Evolutionary conservation across 1,140 invertebrate genomes (phyloP), one percentile per base, ranked within the genome.

Genomic region (Trialeurodes vaporariorum): DNA sequence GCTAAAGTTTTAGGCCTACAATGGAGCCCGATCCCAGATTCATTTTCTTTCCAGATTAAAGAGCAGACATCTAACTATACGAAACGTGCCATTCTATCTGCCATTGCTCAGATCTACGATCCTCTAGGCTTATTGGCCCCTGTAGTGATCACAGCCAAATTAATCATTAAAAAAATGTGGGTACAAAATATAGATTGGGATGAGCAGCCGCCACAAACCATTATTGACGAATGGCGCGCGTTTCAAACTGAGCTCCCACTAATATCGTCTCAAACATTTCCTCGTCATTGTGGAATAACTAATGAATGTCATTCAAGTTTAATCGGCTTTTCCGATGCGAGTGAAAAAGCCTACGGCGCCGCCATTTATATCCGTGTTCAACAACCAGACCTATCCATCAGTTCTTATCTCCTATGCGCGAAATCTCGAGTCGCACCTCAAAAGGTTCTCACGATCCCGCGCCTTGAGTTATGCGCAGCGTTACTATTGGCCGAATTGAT

Each of bases 381-480:
- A 66, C 66, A 0, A 61, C 27, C 5, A 59, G 70, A 1, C 67
- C 70, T 11, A 58, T 5, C n/a, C 9, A 2, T 22, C 5, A 5
- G 9, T 11, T 5, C 22, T 9, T 11, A 2, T n/a, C 24, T 78
- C 24, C 25, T 78, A 22, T 60, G 67, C 17, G 40, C 76, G 0
- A 78, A 77, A 68, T 68, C 68, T n/a, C 61, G 73, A 63, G 75
- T 78, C 0, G 67, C 76, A 13, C 77, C 77, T 1, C n/a, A n/a
- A n/a, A n/a, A n/a, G n/a, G 27, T 75, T 5, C 34, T 74, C 0
- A 69, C 76, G 5, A 74, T 79, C 24, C 76, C 77, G 0, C 25
- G 76, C 59, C 65, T 78, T 59, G 78, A 79, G 70, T 70, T 79
- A 5, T 72, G 68, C 25, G 77, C 72, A 22, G 77, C 77, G 1